These are phyloP conservation scores for Pachliopta kotzebuea DNA, from an alignment of 2,888 invertebrate genomes.

Conservation along the genomic window DNA sequence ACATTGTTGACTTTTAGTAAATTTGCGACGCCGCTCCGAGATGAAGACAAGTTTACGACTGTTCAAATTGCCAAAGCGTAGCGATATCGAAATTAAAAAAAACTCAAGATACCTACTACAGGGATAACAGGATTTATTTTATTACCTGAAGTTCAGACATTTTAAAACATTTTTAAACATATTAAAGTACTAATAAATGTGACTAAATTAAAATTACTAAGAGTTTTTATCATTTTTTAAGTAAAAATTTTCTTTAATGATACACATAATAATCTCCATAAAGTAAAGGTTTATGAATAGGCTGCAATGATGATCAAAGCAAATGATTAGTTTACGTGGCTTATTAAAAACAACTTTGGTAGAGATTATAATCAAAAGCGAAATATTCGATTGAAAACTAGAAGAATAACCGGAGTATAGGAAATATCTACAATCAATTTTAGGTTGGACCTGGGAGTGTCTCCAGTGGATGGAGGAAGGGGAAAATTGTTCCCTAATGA, in stretches of 20 bases:
- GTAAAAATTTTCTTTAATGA: too few species aligned
- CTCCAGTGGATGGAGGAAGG: slow-evolving; percentile 33
- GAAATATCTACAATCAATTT: slow-evolving; percentile 71
- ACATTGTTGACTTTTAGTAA: slow-evolving; percentile 10
- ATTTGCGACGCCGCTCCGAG: slow-evolving; percentile 7
- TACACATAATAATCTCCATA: too few species aligned
- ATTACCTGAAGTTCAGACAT: too few species aligned
- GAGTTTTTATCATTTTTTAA: too few species aligned
- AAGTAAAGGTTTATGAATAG: too few species aligned
- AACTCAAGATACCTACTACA: background rate
- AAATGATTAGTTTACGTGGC: too few species aligned
- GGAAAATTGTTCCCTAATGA: slow-evolving; percentile 70
- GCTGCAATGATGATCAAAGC: too few species aligned
- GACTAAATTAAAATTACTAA: too few species aligned
- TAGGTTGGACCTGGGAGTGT: slow-evolving; percentile 38
- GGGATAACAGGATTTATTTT: background rate
- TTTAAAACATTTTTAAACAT: too few species aligned
- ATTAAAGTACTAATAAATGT: too few species aligned
- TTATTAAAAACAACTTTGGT: too few species aligned
- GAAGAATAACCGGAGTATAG: slow-evolving; percentile 38
- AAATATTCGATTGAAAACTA: slow-evolving; percentile 17
- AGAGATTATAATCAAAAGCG: slow-evolving; percentile 11
- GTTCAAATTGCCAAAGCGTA: slow-evolving; percentile 9
- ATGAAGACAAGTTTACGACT: slow-evolving; percentile 24
- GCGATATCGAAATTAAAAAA: background rate